phyloP scores from a whole-genome alignment of 2,113 vertebrate species.

The Felis catus region F.catus_Fca126_mat1.0 CM031416.1:77340001-77340500 shows the following conservation, averaged over 20 bases:
- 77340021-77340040: no score
- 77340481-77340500: not conserved
- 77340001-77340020: no score
- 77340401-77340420: not conserved
- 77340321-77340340: slow-evolving; percentile 49
- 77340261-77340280: slow-evolving; percentile 18
- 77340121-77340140: not conserved
- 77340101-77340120: not conserved
- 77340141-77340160: not conserved
- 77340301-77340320: slow-evolving; percentile 25
- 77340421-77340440: slow-evolving; percentile 4
- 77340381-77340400: not conserved
- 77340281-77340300: slow-evolving; percentile 40
- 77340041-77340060: not conserved
- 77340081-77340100: not conserved
- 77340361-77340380: not conserved
- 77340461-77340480: not conserved
- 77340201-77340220: not conserved
- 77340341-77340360: slow-evolving; percentile 11
- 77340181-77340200: slow-evolving; percentile 13
- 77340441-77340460: not conserved
- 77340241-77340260: slow-evolving; percentile 41
- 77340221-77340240: slow-evolving; percentile 49
- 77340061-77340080: slow-evolving; percentile 24
- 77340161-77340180: not conserved